These are phyloP conservation scores for Diadegma fenestrale DNA, from an alignment of 2,888 invertebrate species.

Conservation along the genomic window DNA sequence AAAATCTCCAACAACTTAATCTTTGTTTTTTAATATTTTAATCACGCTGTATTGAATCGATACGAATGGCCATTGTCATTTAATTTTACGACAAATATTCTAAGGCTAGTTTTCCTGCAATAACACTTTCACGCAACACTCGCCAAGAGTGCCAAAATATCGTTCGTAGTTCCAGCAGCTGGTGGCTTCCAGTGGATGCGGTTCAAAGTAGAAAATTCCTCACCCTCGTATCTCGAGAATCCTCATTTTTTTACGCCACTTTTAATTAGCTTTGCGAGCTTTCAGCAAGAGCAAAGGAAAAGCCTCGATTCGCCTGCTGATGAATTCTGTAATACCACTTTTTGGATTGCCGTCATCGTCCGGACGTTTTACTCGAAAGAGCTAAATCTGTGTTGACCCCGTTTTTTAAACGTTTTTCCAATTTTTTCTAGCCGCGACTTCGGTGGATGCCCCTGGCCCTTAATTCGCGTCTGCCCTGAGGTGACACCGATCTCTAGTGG, in stretches of 20 bases:
- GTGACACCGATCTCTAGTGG: conserved; percentile 17
- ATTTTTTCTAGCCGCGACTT: conserved; percentile 69
- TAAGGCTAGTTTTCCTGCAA: background rate
- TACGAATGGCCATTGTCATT: background rate
- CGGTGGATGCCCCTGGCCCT: conserved; percentile 64
- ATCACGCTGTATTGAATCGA: background rate
- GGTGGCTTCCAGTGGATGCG: conserved; percentile 3
- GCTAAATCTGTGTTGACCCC: conserved; percentile 12
- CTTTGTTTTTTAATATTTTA: background rate
- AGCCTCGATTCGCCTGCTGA: conserved; percentile 2
- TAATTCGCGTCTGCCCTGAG: conserved; percentile 38
- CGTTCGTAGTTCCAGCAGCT: background rate
- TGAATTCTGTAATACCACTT: conserved; percentile 25
- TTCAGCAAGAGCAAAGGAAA: conserved; percentile 4
- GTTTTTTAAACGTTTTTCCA: conserved; percentile 37
- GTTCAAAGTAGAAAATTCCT: conserved; percentile 19
- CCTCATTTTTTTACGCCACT: background rate
- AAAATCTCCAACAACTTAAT: background rate
- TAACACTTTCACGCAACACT: conserved; percentile 7
- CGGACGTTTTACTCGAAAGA: conserved; percentile 28
- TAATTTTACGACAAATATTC: conserved; percentile 1
- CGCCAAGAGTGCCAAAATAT: background rate
- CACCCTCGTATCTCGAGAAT: background rate
- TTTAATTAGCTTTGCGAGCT: conserved; percentile 21
- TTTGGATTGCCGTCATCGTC: conserved; percentile 48